Percentiles rank a stretch among this genome's conserved stretches.
Conservation (phyloP, 2,888 invertebrate species). For the Galeruca laticollis region DNA sequence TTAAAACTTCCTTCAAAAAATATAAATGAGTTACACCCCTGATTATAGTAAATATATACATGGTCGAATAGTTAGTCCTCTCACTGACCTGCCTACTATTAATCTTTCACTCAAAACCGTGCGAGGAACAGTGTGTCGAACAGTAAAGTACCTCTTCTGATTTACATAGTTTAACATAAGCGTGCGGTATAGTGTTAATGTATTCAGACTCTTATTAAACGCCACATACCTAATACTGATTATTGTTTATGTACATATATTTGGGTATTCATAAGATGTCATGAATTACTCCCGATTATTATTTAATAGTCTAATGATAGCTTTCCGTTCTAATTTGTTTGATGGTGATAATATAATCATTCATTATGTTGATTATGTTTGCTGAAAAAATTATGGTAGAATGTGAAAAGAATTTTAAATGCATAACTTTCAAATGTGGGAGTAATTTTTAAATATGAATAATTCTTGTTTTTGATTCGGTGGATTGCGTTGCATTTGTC, state of each 20-base stretch:
- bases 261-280: constrained; percentile 41
- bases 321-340: constrained; percentile 33
- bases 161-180: constrained; percentile 62
- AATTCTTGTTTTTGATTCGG: background rate
- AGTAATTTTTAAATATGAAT: background rate
- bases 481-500: too few relatives aligned
- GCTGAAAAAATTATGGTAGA: background rate
- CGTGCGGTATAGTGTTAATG: constrained; percentile 58
- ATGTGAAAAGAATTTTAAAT: background rate
- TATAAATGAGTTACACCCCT: background rate
- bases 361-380: constrained; percentile 25
- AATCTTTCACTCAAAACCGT: constrained; percentile 52
- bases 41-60: background rate
- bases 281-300: constrained; percentile 41
- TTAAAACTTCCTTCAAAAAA: constrained; percentile 1
- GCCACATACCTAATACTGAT: constrained; percentile 55
- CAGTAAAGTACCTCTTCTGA: constrained; percentile 53
- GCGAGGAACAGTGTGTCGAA: constrained; percentile 45
- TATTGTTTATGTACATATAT: constrained; percentile 46
- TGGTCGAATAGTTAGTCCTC: constrained; percentile 2
- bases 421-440: background rate
- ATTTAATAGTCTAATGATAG: constrained; percentile 37
- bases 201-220: constrained; percentile 56
- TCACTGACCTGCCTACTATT: constrained; percentile 46
- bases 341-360: constrained; percentile 27